Conservation (phyloP, 2,797 vertebrate species). For the Tarsius wallacei region DNA sequence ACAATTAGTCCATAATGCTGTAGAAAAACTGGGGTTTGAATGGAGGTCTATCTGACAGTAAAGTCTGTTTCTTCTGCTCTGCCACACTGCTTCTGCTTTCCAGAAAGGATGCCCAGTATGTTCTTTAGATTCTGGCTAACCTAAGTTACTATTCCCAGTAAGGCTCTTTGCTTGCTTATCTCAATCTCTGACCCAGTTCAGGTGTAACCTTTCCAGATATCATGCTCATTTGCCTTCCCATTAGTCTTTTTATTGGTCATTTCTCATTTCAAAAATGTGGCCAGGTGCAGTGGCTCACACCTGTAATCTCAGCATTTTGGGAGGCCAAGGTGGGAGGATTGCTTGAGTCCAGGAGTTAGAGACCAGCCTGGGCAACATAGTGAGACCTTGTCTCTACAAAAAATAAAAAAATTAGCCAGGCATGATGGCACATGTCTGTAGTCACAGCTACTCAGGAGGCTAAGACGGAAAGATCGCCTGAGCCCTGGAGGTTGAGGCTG, state of each 20-base stretch:
- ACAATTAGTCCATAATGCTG: not conserved
- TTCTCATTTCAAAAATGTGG: not conserved
- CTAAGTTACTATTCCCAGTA: not conserved
- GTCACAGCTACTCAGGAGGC: too few species aligned
- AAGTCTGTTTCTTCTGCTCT: not conserved
- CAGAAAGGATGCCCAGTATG: not conserved
- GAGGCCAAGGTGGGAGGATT: too few species aligned
- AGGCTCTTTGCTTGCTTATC: not conserved
- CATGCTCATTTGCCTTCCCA: not conserved
- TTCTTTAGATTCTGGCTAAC: not conserved
- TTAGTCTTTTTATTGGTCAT: not conserved
- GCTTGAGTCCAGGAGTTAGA: too few species aligned
- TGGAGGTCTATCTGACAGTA: not conserved
- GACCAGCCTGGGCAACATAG: too few species aligned
- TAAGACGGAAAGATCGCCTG: too few species aligned
- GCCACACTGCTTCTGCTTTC: not conserved
- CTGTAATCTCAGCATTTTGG: too few species aligned
- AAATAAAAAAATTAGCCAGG: too few species aligned
- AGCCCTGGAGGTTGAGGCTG: too few species aligned
- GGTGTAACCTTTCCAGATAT: not conserved
- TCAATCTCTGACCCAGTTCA: not conserved
- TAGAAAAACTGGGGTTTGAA: not conserved
- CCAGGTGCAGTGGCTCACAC: too few species aligned
- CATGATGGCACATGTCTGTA: too few species aligned
- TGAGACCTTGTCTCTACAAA: too few species aligned